These are phyloP conservation scores for Oryzias melastigma DNA, from an alignment of 2,113 vertebrate species.

Conservation along the genomic window DNA sequence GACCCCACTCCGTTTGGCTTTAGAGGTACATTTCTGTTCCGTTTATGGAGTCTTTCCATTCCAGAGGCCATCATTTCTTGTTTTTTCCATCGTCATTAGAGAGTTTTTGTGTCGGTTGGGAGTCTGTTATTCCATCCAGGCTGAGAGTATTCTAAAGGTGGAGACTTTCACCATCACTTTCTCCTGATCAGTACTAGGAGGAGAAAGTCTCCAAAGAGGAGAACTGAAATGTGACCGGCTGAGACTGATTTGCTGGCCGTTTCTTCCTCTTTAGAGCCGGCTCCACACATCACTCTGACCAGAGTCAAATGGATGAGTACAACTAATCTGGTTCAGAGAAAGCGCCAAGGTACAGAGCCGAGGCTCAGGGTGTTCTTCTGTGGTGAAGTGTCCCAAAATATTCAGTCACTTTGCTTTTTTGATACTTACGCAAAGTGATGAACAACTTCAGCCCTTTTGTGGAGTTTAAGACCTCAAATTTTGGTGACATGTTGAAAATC, in stretches of 20 bases:
- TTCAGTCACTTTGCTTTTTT: too few relatives aligned
- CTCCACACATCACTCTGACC: constrained; percentile 67
- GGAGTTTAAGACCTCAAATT: too few relatives aligned
- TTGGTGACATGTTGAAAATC: too few relatives aligned
- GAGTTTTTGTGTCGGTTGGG: constrained; percentile 8
- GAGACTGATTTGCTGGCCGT: constrained; percentile 36
- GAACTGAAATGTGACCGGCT: neutral
- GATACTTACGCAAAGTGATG: too few relatives aligned
- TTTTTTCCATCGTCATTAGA: constrained; percentile 4
- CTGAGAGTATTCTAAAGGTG: neutral
- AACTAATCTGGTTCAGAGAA: constrained; percentile 78
- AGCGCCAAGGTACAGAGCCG: constrained; percentile 72
- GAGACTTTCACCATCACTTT: neutral
- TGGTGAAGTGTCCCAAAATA: constrained; percentile 17
- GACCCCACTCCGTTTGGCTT: constrained; percentile 94
- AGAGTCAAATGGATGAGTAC: constrained; percentile 79
- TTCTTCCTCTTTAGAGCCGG: constrained; percentile 62
- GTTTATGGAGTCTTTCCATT: neutral
- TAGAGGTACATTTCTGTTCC: constrained; percentile 81
- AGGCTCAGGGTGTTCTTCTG: constrained; percentile 18
- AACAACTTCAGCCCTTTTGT: too few relatives aligned
- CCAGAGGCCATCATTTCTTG: neutral
- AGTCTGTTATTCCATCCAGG: neutral
- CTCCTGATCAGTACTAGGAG: neutral
- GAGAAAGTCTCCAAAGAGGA: too few relatives aligned